Evolutionary conservation across 2,797 vertebrate genomes (phyloP), one percentile per base, ranked within the genome.

Genomic region (Telmatherina bonti): DNA sequence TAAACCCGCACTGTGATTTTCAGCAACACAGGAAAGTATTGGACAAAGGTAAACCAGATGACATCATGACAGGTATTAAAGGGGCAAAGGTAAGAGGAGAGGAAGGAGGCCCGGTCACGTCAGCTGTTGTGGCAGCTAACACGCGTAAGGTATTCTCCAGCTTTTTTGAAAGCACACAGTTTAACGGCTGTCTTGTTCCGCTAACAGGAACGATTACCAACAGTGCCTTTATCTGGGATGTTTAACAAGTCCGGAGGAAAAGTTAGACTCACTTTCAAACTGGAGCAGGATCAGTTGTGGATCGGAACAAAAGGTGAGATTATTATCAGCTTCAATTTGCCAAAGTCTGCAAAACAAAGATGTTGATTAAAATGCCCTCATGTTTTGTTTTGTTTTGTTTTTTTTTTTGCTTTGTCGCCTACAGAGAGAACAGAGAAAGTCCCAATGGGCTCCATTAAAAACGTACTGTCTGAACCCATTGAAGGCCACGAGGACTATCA

Each of bases 11-110:
- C 68, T 83, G 8, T 94, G 88, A 31, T 95, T 93, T n/a, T 63
- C 70, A 99, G 98, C 98, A 98, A 99, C 98, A 99, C 94, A 97
- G 98, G 91, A 99, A 99, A 92, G 98, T 99, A 24, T 90, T 99
- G 93, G 98, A 99, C 87, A 99, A 99, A 95, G 98, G 98, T 90
- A 99, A 99, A 95, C 98, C 98, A n/a, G 98, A 99, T 6, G 98
- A 99, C 60, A 93, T 99, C 83, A 98, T 99, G 98, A 83, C 96
- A 41, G 96, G 96, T 73, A 91, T 99, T 77, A 99, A 97, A 95
- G 98, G 98, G 85, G 79, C 93, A 81, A 98, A 99, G 96, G 98
- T 99, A 89, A 94, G 95, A 45, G 31, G 47, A 31, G 57, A 24
- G 20, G n/a, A 63, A 13, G 13, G 9, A 31, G 52, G 27, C 15